Conservation (phyloP, 2,888 invertebrate species). For the Drosophila meridiana region DNA sequence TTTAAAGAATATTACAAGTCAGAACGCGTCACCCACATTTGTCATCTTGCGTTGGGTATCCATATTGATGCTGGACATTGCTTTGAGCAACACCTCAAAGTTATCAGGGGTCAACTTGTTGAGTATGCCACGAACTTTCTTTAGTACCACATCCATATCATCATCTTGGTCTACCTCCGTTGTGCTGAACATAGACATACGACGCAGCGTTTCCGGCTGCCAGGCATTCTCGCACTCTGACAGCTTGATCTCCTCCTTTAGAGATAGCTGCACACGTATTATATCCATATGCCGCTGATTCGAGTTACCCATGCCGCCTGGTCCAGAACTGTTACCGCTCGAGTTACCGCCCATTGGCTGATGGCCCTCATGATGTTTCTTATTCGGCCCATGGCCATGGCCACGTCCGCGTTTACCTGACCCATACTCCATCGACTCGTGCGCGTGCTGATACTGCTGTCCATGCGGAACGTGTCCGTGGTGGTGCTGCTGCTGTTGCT, state of each 20-base stretch:
- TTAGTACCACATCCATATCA: slow-evolving; percentile 77
- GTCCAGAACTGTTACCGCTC: slow-evolving; percentile 35
- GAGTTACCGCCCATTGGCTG: slow-evolving; percentile 54
- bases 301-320: slow-evolving; percentile 36
- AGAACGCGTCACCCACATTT: slow-evolving; percentile 60
- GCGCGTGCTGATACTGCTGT: slow-evolving; percentile 80
- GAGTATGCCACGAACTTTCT: slow-evolving; percentile 83
- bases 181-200: slow-evolving; percentile 51
- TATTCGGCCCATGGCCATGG: slow-evolving; percentile 54
- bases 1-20: background rate
- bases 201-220: slow-evolving; percentile 79
- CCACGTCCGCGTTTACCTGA: slow-evolving; percentile 73
- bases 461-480: slow-evolving; percentile 66
- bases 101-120: slow-evolving; percentile 83
- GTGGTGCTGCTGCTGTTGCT: slow-evolving; percentile 57
- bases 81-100: slow-evolving; percentile 82
- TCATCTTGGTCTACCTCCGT: slow-evolving; percentile 55
- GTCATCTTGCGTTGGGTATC: slow-evolving; percentile 80
- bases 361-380: slow-evolving; percentile 73
- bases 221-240: slow-evolving; percentile 83
- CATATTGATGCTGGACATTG: slow-evolving; percentile 80
- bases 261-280: slow-evolving; percentile 81
- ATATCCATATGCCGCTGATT: slow-evolving; percentile 77
- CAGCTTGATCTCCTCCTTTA: slow-evolving; percentile 83
- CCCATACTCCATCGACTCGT: slow-evolving; percentile 77